Evolutionary conservation across 2,113 vertebrate genomes (phyloP).

Genomic region (Vidua chalybeata): DNA sequence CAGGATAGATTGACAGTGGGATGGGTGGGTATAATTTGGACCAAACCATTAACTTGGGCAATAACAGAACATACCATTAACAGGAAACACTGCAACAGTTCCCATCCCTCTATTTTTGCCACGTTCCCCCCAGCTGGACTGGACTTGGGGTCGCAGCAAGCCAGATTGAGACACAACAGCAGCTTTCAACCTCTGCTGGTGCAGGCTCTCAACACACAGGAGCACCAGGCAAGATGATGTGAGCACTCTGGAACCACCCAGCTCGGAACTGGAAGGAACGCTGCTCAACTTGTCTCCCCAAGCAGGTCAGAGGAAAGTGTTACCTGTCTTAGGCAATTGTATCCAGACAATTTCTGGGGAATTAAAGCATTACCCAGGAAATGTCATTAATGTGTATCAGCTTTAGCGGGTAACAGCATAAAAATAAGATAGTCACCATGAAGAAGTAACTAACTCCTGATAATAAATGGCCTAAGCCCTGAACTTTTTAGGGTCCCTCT

Average conservation of each 20-base stretch:
- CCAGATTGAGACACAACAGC: too few species aligned
- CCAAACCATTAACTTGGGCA: too few species aligned
- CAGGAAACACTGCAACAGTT: too few species aligned
- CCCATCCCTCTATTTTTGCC: too few species aligned
- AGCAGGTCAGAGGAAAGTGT: fast-evolving
- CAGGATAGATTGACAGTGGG: too few species aligned
- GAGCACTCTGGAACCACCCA: background rate
- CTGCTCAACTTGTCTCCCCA: background rate
- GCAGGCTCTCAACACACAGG: background rate
- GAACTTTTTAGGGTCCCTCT: background rate
- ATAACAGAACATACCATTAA: too few species aligned
- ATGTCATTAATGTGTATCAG: background rate
- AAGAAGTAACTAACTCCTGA: background rate
- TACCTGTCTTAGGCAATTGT: too few species aligned
- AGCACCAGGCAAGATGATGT: fast-evolving
- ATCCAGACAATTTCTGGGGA: background rate
- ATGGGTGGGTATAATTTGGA: too few species aligned
- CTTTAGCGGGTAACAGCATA: background rate
- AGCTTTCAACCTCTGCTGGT: background rate
- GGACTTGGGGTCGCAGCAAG: too few species aligned
- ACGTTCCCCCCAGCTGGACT: too few species aligned
- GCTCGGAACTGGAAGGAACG: background rate
- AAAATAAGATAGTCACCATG: background rate
- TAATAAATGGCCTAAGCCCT: background rate
- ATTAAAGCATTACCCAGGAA: background rate